Conservation (phyloP, 1,140 invertebrate species). For the Belonocnema kinseyi region DNA sequence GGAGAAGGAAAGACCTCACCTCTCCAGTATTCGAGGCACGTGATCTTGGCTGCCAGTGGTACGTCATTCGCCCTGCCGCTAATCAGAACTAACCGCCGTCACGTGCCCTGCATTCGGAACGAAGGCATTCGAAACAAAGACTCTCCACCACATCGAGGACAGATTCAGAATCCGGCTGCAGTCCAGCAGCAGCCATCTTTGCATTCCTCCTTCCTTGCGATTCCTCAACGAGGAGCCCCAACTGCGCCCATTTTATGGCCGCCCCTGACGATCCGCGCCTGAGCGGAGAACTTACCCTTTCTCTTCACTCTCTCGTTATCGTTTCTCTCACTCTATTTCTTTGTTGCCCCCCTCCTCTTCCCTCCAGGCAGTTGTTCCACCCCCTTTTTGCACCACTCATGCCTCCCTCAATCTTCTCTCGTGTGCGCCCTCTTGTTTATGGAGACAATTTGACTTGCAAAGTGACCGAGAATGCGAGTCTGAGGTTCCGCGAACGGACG, state of each 20-base stretch:
- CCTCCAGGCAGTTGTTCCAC: neutral
- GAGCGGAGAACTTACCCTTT: constrained; percentile 9
- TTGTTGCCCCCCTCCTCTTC: neutral
- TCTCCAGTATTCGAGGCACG: constrained; percentile 71
- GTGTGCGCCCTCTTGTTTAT: constrained; percentile 59
- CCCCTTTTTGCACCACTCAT: constrained; percentile 32
- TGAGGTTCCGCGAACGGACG: constrained; percentile 48
- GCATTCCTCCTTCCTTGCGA: constrained; percentile 40
- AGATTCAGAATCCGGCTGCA: constrained; percentile 44
- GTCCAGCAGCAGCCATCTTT: constrained; percentile 61
- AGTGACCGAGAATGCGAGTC: constrained; percentile 57
- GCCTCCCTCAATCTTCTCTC: constrained; percentile 48
- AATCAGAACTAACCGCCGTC: constrained; percentile 75
- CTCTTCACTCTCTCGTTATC: constrained; percentile 38
- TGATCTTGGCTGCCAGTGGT: constrained; percentile 69
- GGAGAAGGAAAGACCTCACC: constrained; percentile 46
- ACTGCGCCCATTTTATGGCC: constrained; percentile 45
- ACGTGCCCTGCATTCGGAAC: constrained; percentile 68
- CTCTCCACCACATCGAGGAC: constrained; percentile 36
- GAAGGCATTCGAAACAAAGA: constrained; percentile 57
- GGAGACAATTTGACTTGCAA: constrained; percentile 70
- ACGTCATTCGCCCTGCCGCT: constrained; percentile 74
- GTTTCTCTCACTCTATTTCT: constrained; percentile 28
- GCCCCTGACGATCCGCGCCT: constrained; percentile 40
- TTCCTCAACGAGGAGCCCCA: constrained; percentile 18